Base-by-base conservation (phyloP, 2,888 invertebrate genomes). In the Lysandra bellargus region DNA sequence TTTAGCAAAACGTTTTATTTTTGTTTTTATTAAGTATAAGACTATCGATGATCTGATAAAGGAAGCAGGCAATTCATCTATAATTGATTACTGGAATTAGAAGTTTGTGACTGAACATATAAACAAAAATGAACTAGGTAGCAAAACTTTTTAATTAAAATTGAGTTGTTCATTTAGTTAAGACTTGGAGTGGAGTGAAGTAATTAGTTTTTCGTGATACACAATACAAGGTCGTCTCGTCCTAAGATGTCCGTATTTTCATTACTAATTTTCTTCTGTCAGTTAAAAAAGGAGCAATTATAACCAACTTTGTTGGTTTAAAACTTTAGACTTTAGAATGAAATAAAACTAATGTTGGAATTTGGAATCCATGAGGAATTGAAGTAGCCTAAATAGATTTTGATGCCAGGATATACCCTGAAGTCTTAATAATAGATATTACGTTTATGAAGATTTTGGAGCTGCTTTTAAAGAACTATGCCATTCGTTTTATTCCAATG, bases 141-240 rank as follows among this genome's bases (percentile, higher is more conserved):
- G n/a, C 74, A 1, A 75, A 75, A n/a, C 23, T 75, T 75, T 75
- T 44, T 49, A 74, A 74, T 74, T 74, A 44, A 75, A 53, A 75
- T 75, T 44, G 14, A 75, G 53, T 75, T 53, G 53, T 53, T 75
- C 14, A 53, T 75, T 75, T 75, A 74, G 44, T 74, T 75, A 53
- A 14, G 23, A 23, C 23, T 74, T 49, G 44, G 44, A 44, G 44
- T 53, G 23, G 53, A 75, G 49, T 53, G 53, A 75, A 23, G n/a
- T 74, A 74, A 74, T 74, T 74, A 44, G 9, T 74, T 74, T 74
- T 23, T 74, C 23, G 12, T 23, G 12, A 37, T 40, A n/a, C 14
- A 49, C 7, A n/a, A 40, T 73, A 40, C 40, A 40, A 40, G 2
- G 0, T 7, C 7, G 7, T 61, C 61, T 61, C 61, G 1, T 61